Base-by-base conservation (phyloP, 35 echinoderm and acorn worm genomes). In the Amphiura filiformis region DNA sequence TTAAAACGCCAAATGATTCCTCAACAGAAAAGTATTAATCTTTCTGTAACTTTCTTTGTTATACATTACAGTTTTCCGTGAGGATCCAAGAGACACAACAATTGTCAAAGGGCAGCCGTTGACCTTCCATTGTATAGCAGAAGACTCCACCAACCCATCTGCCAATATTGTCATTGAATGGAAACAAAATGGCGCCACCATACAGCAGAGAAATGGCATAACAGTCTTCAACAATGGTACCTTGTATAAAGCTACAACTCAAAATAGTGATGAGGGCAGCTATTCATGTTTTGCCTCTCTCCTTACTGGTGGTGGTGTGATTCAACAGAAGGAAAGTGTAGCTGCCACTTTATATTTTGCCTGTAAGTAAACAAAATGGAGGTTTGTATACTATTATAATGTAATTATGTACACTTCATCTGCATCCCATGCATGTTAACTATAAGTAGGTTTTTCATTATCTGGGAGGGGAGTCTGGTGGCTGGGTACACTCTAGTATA, bases 291-390 rank as follows among this genome's bases (percentile, higher is more conserved):
- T 82, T 9, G 88, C 81, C 0, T 92, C 75, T 64, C 75, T 95
- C 9, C 37, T 90, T 22, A 81, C 80, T 34, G 34, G 61, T 0
- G 31, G 52, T 13, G 87, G 89, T 2, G 47, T 83, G 0, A 82
- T 90, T 20, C 39, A 82, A 41, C 85, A 93, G 78, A 85, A 37
- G 28, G 84, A 87, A 42, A 92, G 87, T 42, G 31, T 83, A 56
- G 75, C 93, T 77, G 96, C 96, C 5, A 79, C 28, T 31, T 85
- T 99, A 2, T 78, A 84, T 65, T 99, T 99, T 99, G 96, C 96
- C 17, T 99, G 96, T 99, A 89, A 99, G 96, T 99, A 47, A 79
- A 42, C n/a, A 36, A 44, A 13, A n/a, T n/a, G n/a, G n/a, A n/a
- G n/a, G n/a, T n/a, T n/a, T 26, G 28, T 23, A 42, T 35, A 82